phyloP scores from a whole-genome alignment of 2,888 invertebrate genomes.

The Cephus spinipes region DNA sequence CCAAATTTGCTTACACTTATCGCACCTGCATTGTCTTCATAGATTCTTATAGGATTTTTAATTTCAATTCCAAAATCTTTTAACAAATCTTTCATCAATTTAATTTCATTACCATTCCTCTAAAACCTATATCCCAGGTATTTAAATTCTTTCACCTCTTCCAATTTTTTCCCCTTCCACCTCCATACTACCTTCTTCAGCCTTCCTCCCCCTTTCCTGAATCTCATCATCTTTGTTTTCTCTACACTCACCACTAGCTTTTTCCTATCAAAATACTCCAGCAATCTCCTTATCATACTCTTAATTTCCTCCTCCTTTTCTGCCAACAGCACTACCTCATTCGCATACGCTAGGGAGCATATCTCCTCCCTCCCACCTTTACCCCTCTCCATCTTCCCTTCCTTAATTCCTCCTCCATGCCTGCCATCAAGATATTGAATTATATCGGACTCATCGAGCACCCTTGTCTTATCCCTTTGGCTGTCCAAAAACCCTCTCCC shows the following conservation, averaged over 20 bases:
- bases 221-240: background rate
- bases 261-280: background rate
- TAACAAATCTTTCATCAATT: too few relatives aligned
- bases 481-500: slow-evolving; percentile 17
- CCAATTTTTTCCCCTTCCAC: background rate
- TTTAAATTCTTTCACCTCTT: too few relatives aligned
- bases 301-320: too few relatives aligned
- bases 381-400: background rate
- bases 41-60: too few relatives aligned
- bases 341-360: too few relatives aligned
- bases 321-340: too few relatives aligned
- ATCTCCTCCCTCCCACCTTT: background rate
- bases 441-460: slow-evolving; percentile 27
- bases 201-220: background rate
- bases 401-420: slow-evolving; percentile 7
- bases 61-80: too few relatives aligned
- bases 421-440: slow-evolving; percentile 18
- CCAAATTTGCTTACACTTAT: too few relatives aligned
- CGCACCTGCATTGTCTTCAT: too few relatives aligned
- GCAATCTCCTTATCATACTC: too few relatives aligned
- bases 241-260: background rate
- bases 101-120: too few relatives aligned
- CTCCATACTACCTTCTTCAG: background rate
- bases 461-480: slow-evolving; percentile 27
- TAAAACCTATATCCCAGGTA: too few relatives aligned